These are phyloP conservation scores for Dipodomys ordii DNA, from an alignment of 2,113 vertebrate species.

Conservation along the genomic window DNA sequence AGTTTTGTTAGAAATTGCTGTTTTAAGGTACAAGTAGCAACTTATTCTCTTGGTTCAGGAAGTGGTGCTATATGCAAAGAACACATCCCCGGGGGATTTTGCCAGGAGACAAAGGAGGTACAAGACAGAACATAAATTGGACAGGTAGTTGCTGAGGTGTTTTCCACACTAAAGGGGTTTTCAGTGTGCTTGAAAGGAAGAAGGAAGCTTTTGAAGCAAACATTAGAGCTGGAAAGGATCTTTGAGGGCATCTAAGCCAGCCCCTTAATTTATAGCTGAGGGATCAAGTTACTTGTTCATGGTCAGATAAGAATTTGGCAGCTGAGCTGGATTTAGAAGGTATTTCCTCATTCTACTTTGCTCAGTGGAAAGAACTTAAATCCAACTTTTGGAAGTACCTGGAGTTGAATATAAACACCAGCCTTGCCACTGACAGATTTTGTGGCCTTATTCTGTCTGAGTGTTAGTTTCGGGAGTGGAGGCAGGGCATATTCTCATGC, in stretches of 20 bases:
- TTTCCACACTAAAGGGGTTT: neutral
- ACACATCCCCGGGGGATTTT: neutral
- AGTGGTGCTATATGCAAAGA: slow-evolving; percentile 20
- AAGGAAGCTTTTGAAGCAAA: slow-evolving; percentile 29
- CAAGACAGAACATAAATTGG: slow-evolving; percentile 10
- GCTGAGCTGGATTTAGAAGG: neutral
- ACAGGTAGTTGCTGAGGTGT: neutral
- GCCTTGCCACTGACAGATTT: neutral
- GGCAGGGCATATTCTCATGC: neutral
- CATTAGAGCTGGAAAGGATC: neutral
- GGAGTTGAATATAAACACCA: neutral
- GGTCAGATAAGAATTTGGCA: neutral
- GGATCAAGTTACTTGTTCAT: neutral
- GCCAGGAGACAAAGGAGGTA: neutral
- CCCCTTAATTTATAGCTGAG: slow-evolving; percentile 4
- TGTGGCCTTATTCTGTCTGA: neutral
- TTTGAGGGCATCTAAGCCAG: neutral
- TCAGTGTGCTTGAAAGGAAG: neutral
- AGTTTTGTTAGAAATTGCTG: slow-evolving; percentile 24
- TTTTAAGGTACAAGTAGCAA: neutral
- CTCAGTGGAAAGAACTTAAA: neutral
- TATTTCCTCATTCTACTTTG: neutral
- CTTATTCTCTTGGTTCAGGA: neutral
- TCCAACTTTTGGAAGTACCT: neutral
- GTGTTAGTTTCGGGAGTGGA: neutral